phyloP scores from a whole-genome alignment of 1,140 invertebrate species.

The Trichoplusia ni region DNA sequence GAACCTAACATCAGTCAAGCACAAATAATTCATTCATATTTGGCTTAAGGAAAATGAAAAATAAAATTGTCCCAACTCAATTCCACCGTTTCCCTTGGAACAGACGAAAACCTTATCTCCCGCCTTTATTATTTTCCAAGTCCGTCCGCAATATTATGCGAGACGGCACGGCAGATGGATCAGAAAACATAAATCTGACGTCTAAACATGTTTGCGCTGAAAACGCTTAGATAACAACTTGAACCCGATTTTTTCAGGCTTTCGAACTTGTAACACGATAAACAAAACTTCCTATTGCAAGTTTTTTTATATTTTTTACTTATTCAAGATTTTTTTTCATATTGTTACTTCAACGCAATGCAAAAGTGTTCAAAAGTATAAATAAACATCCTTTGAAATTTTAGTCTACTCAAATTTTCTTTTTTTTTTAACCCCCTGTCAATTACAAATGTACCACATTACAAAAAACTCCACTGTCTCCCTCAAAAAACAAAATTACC shows the following conservation, averaged over 20 bases:
- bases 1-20: conserved; percentile 36
- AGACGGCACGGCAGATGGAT: conserved; percentile 70
- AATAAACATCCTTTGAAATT: no score
- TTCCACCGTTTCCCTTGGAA: conserved; percentile 59
- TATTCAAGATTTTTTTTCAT: no score
- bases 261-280: conserved; percentile 17
- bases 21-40: conserved; percentile 49
- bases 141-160: conserved; percentile 74
- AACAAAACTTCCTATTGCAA: no score
- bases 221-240: conserved; percentile 51
- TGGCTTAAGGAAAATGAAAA: conserved; percentile 61
- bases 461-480: no score
- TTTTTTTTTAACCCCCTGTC: no score
- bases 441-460: no score
- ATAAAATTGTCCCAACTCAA: conserved; percentile 70
- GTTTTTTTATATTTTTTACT: no score
- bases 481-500: not conserved
- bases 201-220: conserved; percentile 73
- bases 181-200: conserved; percentile 76
- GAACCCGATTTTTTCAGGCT: conserved; percentile 26
- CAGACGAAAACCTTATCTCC: conserved; percentile 72
- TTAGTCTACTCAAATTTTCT: no score
- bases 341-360: no score
- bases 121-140: conserved; percentile 76
- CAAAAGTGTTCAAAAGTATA: no score